Evolutionary conservation across 2,113 vertebrate species (phyloP), one percentile per base, ranked within the genome.

Genomic region (Oreotrochilus melanogaster): DNA sequence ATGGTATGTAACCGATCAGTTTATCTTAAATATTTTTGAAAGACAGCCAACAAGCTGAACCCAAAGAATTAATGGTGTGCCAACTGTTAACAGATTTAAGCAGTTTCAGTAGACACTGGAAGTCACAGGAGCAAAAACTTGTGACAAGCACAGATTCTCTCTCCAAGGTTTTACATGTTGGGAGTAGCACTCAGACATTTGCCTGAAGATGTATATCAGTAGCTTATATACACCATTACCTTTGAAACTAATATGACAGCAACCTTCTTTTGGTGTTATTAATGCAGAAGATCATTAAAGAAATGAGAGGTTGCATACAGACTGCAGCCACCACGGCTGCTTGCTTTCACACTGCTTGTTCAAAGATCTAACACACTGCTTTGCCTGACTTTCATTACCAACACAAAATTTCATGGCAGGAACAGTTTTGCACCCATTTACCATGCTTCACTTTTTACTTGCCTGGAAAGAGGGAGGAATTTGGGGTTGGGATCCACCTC

Each of bases 41-140:
- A 89, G 50, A 53, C 42, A 87, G 74, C 53, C 60, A 91, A 85
- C 25, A 92, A 84, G 57, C 56, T 84, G 86, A 61, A 61, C 57
- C 84, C 45, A 81, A 80, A 83, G 83, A 83, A 80, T 19, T 43
- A 92, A 80, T 2, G 33, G 31, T 3, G 14, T 56, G 43, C 47
- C 70, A 80, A 84, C 51, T 70, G 75, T 73, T 50, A 86, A 60
- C 56, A 91, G 31, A 73, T 78, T 84, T 62, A 62, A 78, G 43
- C 6, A 43, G 25, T 84, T 94, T 79, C 64, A 66, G 81, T n/a
- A 92, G 81, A 88, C 48, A 75, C n/a, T 78, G 84, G 48, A 95
- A 92, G 66, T 85, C 78, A 85, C 76, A 82, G 48, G 71, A 91
- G 53, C 28, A 61, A 95, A 92, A 95, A 73, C 89, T 48, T 95